Percentiles rank a stretch among this genome's conserved stretches.
phyloP scores from a whole-genome alignment of 2,113 vertebrate genomes.

The Rhea americana region DNA sequence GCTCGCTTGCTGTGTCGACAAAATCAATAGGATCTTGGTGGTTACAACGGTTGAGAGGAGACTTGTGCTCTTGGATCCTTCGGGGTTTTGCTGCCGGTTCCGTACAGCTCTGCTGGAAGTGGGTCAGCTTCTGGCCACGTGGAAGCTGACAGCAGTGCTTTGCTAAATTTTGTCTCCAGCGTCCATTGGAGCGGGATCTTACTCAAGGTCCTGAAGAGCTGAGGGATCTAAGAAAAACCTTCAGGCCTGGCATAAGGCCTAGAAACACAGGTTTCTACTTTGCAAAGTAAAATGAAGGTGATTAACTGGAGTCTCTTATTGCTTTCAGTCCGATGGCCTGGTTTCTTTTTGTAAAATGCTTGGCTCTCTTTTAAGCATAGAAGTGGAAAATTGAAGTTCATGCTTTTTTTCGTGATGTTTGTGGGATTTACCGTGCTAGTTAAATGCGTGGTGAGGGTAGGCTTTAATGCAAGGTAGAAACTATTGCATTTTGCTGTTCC shows the following conservation, averaged over 20 bases:
- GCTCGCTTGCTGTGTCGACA: accelerated
- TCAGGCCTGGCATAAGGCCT: neutral
- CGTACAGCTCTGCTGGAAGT: neutral
- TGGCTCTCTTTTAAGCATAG: accelerated
- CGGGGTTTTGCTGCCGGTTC: accelerated
- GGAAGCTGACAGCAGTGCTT: neutral
- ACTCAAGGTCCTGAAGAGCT: neutral
- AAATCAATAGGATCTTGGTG: neutral
- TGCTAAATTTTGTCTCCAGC: neutral
- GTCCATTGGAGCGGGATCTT: neutral
- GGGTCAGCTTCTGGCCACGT: neutral
- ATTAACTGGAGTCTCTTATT: neutral
- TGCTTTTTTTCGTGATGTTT: neutral
- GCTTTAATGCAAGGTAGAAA: neutral
- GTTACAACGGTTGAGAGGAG: neutral
- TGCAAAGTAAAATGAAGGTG: neutral
- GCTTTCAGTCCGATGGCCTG: neutral
- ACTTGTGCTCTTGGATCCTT: neutral
- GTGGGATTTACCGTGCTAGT: accelerated
- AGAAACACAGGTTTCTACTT: neutral
- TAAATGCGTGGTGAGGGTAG: neutral
- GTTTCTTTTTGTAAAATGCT: neutral
- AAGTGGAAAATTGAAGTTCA: neutral
- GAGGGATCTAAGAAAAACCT: neutral
- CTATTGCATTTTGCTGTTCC: neutral